Percentiles rank a stretch among this genome's conserved stretches.
These are phyloP conservation scores for Eledona agricola DNA, from an alignment of 2,888 invertebrate species.

Conservation along the genomic window DNA sequence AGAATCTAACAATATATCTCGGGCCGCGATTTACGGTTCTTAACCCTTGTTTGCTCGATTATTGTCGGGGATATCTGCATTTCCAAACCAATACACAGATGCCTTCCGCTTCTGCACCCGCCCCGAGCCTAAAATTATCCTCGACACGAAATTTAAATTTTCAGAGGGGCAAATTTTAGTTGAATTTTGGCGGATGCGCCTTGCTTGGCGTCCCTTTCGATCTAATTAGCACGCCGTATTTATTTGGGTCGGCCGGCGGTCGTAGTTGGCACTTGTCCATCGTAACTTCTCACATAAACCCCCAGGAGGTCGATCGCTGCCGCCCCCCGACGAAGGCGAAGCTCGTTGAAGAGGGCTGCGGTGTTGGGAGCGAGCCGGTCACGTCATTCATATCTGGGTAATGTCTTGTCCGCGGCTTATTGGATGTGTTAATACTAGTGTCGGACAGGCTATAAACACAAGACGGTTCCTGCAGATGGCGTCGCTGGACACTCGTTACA, in stretches of 20 bases:
- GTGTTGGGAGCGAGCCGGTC: slow-evolving; percentile 52
- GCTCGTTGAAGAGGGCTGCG: slow-evolving; percentile 45
- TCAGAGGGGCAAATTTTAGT: neutral
- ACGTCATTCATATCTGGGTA: slow-evolving; percentile 64
- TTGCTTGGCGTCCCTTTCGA: slow-evolving; percentile 2
- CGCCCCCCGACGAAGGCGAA: slow-evolving; percentile 6
- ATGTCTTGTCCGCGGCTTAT: slow-evolving; percentile 62
- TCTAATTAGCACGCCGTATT: slow-evolving; percentile 25
- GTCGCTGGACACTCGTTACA: slow-evolving; percentile 59
- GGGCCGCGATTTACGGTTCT: slow-evolving; percentile 54
- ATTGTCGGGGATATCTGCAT: slow-evolving; percentile 49
- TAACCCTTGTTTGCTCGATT: slow-evolving; percentile 54
- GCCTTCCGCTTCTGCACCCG: too few relatives aligned
- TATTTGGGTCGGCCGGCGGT: slow-evolving; percentile 16
- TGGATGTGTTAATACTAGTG: slow-evolving; percentile 64
- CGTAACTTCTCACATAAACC: slow-evolving; percentile 18
- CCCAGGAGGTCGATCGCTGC: slow-evolving; percentile 7
- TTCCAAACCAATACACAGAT: slow-evolving; percentile 56
- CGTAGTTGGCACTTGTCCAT: slow-evolving; percentile 32
- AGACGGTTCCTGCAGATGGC: slow-evolving; percentile 61
- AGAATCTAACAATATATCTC: slow-evolving; percentile 56
- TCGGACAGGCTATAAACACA: slow-evolving; percentile 63
- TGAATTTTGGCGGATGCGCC: slow-evolving; percentile 19
- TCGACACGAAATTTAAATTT: neutral
- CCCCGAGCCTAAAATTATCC: too few relatives aligned